A percentile compares a stretch with the other conserved stretches of the same genome.
These are phyloP conservation scores for Synanthedon formicaeformis DNA, from an alignment of 2,888 invertebrate genomes.

Conservation along the genomic window DNA sequence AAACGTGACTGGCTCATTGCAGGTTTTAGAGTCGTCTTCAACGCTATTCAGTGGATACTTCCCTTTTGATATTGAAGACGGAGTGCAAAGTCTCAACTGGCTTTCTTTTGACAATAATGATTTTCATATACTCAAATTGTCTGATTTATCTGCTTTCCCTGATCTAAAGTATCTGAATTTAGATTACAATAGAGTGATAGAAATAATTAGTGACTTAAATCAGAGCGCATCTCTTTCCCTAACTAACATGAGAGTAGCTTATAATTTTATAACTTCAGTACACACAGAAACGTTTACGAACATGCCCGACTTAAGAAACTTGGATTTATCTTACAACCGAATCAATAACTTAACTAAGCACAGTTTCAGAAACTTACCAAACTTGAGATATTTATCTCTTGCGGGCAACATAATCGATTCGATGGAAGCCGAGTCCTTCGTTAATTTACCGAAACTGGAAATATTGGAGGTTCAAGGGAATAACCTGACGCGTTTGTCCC, in stretches of 20 bases:
- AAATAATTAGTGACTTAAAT: constrained; percentile 76
- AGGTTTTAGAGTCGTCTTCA: constrained; percentile 88
- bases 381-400: constrained; percentile 84
- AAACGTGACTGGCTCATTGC: constrained; percentile 80
- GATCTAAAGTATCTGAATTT: constrained; percentile 85
- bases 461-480: constrained; percentile 86
- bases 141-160: constrained; percentile 77
- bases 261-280: constrained; percentile 80
- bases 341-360: constrained; percentile 77
- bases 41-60: constrained; percentile 84
- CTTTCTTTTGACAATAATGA: constrained; percentile 90
- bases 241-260: constrained; percentile 83
- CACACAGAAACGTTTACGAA: constrained; percentile 78
- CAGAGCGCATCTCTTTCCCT: constrained; percentile 78
- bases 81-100: constrained; percentile 82
- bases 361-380: constrained; percentile 82
- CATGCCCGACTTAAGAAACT: constrained; percentile 78
- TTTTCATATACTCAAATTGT: constrained; percentile 77
- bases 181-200: constrained; percentile 84
- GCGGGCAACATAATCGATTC: constrained; percentile 83
- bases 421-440: constrained; percentile 80
- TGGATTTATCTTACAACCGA: constrained; percentile 84
- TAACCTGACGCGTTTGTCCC: constrained; percentile 75
- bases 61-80: constrained; percentile 81
- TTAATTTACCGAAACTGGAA: constrained; percentile 79